Base-by-base conservation (phyloP, 2,888 invertebrate genomes). In the Chrysolina oricalcia region DNA sequence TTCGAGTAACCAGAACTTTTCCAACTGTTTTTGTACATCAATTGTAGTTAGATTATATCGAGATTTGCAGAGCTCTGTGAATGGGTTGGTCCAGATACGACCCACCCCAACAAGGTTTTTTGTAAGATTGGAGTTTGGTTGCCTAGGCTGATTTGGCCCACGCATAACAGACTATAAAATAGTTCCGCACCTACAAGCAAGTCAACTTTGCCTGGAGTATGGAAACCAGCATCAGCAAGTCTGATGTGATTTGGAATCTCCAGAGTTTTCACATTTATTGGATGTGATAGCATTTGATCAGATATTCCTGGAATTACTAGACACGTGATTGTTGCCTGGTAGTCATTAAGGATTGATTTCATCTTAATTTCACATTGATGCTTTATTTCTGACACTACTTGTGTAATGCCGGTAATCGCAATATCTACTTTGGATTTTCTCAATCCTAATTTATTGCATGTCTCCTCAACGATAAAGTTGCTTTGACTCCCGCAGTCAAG, bases 231-330 rank as follows among this genome's bases (percentile, higher is more conserved):
- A 62, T 62, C 62, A 23, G 62, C 62, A 10, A 62, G 23, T 13
- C 59, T 53, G 10, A 69, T 35, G 11, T 69, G 69, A 15, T 69
- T 69, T 4, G 69, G 56, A 40, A 69, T 69, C 15, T 56, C 19
- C 19, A 63, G 3, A 15, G 40, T 15, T 15, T 13, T 3, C 2
- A 9, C 35, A 21, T 62, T 11, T 10, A 40, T 40, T 40, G 40
- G n/a, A n/a, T 17, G 2, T 6, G 40, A 19, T 40, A 40, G 40
- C 63, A 63, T 63, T 63, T 35, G 40, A 40, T 69, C 69, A 69
- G 35, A 69, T 19, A 69, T 59, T 69, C 21, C 56, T 15, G 53
- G 21, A 56, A 69, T 23, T 8, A 69, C 69, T 19, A 69, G 21
- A 40, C 69, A 69, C 5, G 1, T 35, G 17, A 56, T 41, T 11